Evolutionary conservation across 2,113 vertebrate genomes (phyloP), one percentile per base, ranked within the genome.

Genomic region (Tupaia chinensis): DNA sequence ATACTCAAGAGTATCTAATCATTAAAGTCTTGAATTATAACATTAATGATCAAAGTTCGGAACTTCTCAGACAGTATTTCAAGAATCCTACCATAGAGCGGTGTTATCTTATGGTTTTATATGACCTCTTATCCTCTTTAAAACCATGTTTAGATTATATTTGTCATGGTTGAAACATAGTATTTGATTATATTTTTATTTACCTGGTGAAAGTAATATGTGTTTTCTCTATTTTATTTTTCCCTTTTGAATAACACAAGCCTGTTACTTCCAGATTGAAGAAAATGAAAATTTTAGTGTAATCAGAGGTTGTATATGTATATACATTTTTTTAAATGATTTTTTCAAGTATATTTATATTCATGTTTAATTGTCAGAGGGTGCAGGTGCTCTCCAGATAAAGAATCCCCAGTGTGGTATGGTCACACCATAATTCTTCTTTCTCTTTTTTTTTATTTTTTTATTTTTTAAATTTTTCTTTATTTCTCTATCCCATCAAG

Each of bases 241-340:
- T 95, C 76, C 32, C 22, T 88, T 95, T 94, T 68, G 16, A 96
- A 9, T 79, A 91, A 82, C 14, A 84, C 25, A 93, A 86, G 25
- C 9, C 3, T 86, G 1, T 58, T 87, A 61, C 91, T 97, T 95
- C 17, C 70, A 25, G 23, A 10, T 89, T 34, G 17, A 94, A 56
- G 56, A 72, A 72, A 82, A 4, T 80, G 16, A 74, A 73, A 34
- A 29, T 86, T 32, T 94, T 68, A 87, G 74, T n/a, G 9, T 87
- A 82, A 76, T 25, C 17, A 34, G 27, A 85, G 32, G 82, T 65
- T 70, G 13, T 70, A 70, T 2, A 14, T 88, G 2, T 27, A 56
- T 15, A 34, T 85, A 7, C 4, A 72, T 44, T 44, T 44, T 44
- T 44, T 44, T 32, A 61, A 88, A 76, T 80, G 68, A 25, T 66